Conservation (phyloP, 2,888 invertebrate genomes). For the Melieria omissa region DNA sequence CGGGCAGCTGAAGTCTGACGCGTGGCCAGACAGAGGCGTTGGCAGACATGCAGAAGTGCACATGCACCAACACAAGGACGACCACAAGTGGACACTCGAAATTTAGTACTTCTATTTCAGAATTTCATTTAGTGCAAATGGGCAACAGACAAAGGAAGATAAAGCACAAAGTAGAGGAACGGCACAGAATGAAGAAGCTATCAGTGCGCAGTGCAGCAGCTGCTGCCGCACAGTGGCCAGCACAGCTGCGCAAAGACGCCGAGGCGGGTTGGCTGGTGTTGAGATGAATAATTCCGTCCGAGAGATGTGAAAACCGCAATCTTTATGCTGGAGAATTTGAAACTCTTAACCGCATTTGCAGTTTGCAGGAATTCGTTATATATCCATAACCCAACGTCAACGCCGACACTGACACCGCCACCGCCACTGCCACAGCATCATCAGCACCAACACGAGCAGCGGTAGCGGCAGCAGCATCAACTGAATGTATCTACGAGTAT, state of each 20-base stretch:
- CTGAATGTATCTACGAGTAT: slow-evolving; percentile 7
- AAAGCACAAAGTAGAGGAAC: background rate
- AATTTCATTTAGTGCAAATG: background rate
- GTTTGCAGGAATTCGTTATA: slow-evolving; percentile 7
- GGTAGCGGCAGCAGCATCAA: slow-evolving; percentile 13
- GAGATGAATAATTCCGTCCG: too few species aligned
- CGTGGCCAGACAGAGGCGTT: too few species aligned
- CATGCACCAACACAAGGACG: background rate
- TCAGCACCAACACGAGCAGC: slow-evolving; percentile 17
- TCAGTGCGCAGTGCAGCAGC: background rate
- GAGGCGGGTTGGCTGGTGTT: background rate
- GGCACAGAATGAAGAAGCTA: background rate
- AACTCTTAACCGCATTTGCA: slow-evolving; percentile 20
- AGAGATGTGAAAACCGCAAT: slow-evolving; percentile 23
- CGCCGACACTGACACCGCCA: slow-evolving; percentile 21
- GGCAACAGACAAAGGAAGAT: background rate
- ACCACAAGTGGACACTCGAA: background rate
- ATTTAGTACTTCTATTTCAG: background rate
- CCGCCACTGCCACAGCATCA: slow-evolving; percentile 17
- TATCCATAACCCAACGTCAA: slow-evolving; percentile 22
- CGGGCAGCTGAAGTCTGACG: too few species aligned
- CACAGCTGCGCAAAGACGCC: background rate
- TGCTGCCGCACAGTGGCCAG: background rate
- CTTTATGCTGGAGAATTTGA: slow-evolving; percentile 27
- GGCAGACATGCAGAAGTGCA: background rate